Base-by-base conservation (phyloP, 2,797 vertebrate genomes). In the Myioborus melanocephalus region DNA sequence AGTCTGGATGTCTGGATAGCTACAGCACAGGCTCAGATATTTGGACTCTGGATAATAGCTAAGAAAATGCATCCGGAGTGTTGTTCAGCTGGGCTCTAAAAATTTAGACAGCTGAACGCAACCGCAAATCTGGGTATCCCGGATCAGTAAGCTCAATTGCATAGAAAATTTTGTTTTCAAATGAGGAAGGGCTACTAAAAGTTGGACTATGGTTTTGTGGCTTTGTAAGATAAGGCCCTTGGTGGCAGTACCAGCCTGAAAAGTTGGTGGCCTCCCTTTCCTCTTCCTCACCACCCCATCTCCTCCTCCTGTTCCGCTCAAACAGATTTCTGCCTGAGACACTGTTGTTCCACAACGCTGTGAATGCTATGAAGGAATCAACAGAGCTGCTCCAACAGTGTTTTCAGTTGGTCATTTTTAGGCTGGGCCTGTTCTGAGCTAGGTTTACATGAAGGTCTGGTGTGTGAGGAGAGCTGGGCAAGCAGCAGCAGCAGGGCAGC, bases 391-490 rank as follows among this genome's bases (percentile, higher is more conserved):
- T 69, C 44, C 53, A 55, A 2, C 2, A 4, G 10, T 66, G 24
- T 4, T 73, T 77, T 63, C 7, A 69, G 32, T 8, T 9, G 6
- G 56, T 17, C 1, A 15, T 83, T 83, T 83, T 83, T 41, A 77
- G 71, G 3, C 15, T 3, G 2, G 32, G 12, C 19, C 12, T 14
- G 23, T 21, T 80, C 47, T 3, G 0, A 3, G 0, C 24, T n/a
- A 12, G 17, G 8, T 50, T 89, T 86, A 15, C 30, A 0, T 12
- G 65, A 44, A 41, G 46, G 15, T 47, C 35, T 73, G 39, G 3
- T 34, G 26, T 2, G 3, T 2, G 3, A 85, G 39, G 19, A 68
- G 28, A 87, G 30, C 39, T 52, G 68, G 13, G 17, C 37, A 47
- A 46, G 53, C 55, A 43, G 73, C 0, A 0, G 21, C 3, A 2